phyloP scores from a whole-genome alignment of 92 coral and sea anemone species.

The Phenganax subtilis region DNA sequence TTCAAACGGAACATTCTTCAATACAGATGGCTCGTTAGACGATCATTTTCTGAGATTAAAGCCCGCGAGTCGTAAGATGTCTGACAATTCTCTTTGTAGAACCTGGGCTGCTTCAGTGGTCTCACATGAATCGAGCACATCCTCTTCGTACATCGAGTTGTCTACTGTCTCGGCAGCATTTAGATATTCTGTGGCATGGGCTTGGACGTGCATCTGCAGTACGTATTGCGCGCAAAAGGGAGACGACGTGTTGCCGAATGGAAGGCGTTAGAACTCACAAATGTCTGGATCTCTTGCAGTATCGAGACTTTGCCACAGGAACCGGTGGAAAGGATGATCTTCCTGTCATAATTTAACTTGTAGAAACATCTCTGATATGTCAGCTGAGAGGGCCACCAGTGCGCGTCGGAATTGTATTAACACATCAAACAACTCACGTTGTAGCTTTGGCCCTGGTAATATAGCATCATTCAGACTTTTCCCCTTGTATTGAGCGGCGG shows the following conservation, averaged over 20 bases:
- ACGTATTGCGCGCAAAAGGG: constrained; percentile 54
- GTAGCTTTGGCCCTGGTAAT: constrained; percentile 51
- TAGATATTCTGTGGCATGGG: constrained; percentile 32
- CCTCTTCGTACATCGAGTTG: constrained; percentile 50
- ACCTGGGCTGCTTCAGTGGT: constrained; percentile 44
- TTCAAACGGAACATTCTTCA: constrained; percentile 6
- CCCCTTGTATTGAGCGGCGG: constrained; percentile 36
- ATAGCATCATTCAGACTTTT: constrained; percentile 47
- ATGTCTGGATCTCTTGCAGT: constrained; percentile 33
- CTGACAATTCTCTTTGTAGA: constrained; percentile 29
- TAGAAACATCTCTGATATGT: constrained; percentile 49
- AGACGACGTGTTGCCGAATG: constrained; percentile 48
- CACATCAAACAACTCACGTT: constrained; percentile 45
- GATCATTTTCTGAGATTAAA: constrained; percentile 8
- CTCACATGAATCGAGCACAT: constrained; percentile 39
- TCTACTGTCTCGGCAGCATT: constrained; percentile 38
- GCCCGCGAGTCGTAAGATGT: not conserved
- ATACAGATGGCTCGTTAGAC: constrained; percentile 9
- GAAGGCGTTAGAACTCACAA: constrained; percentile 35
- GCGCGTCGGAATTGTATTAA: constrained; percentile 39
- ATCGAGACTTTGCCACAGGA: constrained; percentile 47
- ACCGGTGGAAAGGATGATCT: constrained; percentile 46
- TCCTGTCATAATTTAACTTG: constrained; percentile 42
- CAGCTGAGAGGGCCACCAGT: constrained; percentile 53
- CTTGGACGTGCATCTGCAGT: constrained; percentile 48